phyloP scores from a whole-genome alignment of 2,888 invertebrate genomes.

The Eupithecia subumbrata region DNA sequence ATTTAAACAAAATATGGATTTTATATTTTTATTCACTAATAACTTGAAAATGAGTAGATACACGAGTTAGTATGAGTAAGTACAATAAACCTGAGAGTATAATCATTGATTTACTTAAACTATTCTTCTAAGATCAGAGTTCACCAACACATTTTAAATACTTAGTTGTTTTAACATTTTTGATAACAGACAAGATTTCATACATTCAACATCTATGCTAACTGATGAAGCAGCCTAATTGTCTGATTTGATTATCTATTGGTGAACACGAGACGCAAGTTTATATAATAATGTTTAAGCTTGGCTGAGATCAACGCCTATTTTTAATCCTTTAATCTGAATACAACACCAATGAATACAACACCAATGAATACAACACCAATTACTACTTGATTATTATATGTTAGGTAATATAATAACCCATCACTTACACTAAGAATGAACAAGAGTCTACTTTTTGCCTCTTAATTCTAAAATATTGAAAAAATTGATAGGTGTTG shows the following conservation, averaged over 20 bases:
- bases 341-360: not conserved
- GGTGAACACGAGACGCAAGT: too few species aligned
- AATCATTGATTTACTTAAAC: not conserved
- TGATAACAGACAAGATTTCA: too few species aligned
- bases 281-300: not conserved
- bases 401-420: not conserved
- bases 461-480: not conserved
- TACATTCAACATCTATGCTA: too few species aligned
- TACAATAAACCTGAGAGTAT: not conserved
- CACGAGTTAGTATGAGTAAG: not conserved
- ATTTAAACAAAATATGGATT: too few species aligned
- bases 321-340: not conserved
- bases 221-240: too few species aligned
- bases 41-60: not conserved
- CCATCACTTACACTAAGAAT: conserved; percentile 3
- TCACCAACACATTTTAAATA: too few species aligned
- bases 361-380: conserved; percentile 1
- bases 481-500: not conserved
- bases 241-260: too few species aligned
- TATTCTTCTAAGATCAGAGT: not conserved
- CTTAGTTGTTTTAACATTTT: too few species aligned
- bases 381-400: not conserved
- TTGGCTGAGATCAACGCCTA: not conserved
- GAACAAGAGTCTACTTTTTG: not conserved
- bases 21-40: too few species aligned